Percentiles rank a stretch among this genome's conserved stretches.
Evolutionary conservation across 2,888 invertebrate genomes (phyloP).

Genomic region (Hypercompe scribonia): DNA sequence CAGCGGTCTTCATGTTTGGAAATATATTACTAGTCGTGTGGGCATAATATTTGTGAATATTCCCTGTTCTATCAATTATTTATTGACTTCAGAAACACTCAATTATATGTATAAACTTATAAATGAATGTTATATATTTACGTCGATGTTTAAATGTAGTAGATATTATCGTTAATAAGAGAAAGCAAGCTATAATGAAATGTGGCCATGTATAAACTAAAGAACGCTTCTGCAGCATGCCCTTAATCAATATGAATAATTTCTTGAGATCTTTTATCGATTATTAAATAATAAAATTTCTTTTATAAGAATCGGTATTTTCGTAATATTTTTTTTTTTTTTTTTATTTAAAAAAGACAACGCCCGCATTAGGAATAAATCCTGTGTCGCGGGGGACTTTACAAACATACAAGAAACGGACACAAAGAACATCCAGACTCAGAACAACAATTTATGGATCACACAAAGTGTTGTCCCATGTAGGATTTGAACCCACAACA

Average conservation of each 20-base stretch:
- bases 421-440: no score
- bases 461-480: no score
- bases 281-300: background rate
- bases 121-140: background rate
- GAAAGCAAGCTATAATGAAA: background rate
- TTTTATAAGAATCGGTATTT: background rate
- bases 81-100: background rate
- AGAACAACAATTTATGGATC: no score
- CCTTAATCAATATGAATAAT: background rate
- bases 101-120: no score
- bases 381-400: no score
- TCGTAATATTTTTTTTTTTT: no score
- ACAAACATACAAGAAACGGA: no score
- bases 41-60: background rate
- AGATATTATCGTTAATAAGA: slow-evolving; percentile 4
- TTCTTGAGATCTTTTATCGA: background rate
- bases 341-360: no score
- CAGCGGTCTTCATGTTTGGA: no score
- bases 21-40: no score
- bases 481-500: no score
- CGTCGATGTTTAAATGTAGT: background rate
- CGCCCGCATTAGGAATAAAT: no score
- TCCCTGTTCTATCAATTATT: background rate
- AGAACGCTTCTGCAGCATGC: background rate
- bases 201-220: background rate